These are phyloP conservation scores for Myotis myotis DNA, from an alignment of 2,797 vertebrate species.

Conservation along the genomic window DNA sequence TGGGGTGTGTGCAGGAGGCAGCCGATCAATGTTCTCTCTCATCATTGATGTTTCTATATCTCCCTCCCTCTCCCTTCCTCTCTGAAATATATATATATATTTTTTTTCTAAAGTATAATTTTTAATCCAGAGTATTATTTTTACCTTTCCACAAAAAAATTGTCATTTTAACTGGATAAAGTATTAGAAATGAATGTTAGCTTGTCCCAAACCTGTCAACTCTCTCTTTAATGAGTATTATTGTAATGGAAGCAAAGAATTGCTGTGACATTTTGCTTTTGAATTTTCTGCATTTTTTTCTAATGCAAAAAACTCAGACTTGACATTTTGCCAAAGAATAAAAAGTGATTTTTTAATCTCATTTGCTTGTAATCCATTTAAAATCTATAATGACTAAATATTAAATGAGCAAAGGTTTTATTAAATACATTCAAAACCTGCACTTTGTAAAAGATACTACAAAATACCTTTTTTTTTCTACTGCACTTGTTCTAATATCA, in stretches of 20 bases:
- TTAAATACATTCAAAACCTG: background rate
- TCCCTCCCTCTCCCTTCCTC: too few relatives aligned
- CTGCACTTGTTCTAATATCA: background rate
- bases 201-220: conserved; percentile 72
- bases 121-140: conserved; percentile 47
- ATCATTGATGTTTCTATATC: too few relatives aligned
- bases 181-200: conserved; percentile 85
- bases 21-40: too few relatives aligned
- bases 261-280: conserved; percentile 82
- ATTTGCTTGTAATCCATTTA: conserved; percentile 58
- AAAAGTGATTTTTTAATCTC: background rate
- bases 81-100: too few relatives aligned
- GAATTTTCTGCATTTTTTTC: conserved; percentile 66
- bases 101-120: background rate
- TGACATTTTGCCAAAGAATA: conserved; percentile 66
- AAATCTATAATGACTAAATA: conserved; percentile 61
- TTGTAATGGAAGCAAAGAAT: conserved; percentile 76
- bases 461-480: background rate
- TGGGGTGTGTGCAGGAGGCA: too few relatives aligned
- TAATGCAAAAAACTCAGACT: conserved; percentile 30
- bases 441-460: background rate
- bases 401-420: conserved; percentile 19
- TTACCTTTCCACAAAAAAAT: conserved; percentile 68
- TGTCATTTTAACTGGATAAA: conserved; percentile 80
- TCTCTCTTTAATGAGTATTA: conserved; percentile 75